Evolutionary conservation across 2,888 invertebrate genomes (phyloP), one percentile per base, ranked within the genome.

Genomic region (Pedicia rivosa): DNA sequence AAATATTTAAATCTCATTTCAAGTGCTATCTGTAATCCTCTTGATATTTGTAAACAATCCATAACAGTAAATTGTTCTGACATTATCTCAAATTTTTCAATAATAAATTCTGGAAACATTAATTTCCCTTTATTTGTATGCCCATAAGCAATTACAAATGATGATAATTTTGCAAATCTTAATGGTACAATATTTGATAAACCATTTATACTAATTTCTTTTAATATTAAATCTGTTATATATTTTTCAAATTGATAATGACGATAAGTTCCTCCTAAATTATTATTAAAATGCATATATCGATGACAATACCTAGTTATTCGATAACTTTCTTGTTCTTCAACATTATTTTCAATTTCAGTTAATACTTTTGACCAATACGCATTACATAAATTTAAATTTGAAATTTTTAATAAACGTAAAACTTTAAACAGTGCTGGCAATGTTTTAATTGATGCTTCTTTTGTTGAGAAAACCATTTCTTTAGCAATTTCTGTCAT

Each of bases 201-300:
- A 14, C 59, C 58, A 12, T 47, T 43, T 17, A 56, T n/a, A n/a
- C n/a, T 50, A 2, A 64, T 50, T 38, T 56, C 54, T 5, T 51
- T 42, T 45, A 62, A 50, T 40, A 65, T 53, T 42, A 59, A 44
- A 20, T 55, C 48, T 14, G 59, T 50, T n/a, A 66, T 43, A 26
- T 48, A 44, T 10, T 54, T 57, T 46, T 71, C 71, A 40, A 70
- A 56, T 6, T 50, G 48, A n/a, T 47, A 44, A 44, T 67, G 60
- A 1, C 68, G 55, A 47, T 65, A 70, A 7, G 63, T 63, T 8
- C 64, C 64, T 5, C 65, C 62, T 3, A 68, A 47, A 47, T 67
- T 66, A 37, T 62, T 64, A 43, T 65, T 65, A 45, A 69, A 70
- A 47, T 63, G 57, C 57, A 68, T 63, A 45, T 71, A 72, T 39